These are phyloP conservation scores for Albula glossodonta DNA, from an alignment of 2,113 vertebrate genomes.

Conservation along the genomic window DNA sequence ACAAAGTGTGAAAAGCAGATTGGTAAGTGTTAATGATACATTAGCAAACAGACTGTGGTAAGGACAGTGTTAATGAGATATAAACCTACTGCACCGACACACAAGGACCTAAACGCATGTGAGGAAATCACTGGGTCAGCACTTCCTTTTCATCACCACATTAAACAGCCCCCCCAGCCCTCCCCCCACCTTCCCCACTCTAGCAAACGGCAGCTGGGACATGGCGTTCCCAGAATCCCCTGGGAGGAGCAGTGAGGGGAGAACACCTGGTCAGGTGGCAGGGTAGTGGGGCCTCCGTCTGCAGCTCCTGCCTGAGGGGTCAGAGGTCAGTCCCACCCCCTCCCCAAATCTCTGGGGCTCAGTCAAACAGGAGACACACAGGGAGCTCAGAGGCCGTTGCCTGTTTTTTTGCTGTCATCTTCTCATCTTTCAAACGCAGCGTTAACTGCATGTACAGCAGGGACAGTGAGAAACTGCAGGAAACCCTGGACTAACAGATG, in stretches of 20 bases:
- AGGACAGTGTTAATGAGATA: not conserved
- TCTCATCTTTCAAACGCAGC: not conserved
- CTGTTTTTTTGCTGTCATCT: slow-evolving; percentile 14
- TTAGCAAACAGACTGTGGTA: not conserved
- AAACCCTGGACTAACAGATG: not conserved
- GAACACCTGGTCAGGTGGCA: slow-evolving; percentile 44
- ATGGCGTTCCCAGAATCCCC: slow-evolving; percentile 42
- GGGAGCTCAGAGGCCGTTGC: slow-evolving; percentile 10
- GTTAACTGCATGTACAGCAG: not conserved
- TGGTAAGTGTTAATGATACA: not conserved
- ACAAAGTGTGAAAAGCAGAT: too few relatives aligned
- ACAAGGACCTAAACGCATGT: not conserved
- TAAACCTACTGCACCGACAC: not conserved
- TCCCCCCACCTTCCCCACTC: not conserved
- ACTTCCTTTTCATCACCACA: slow-evolving; percentile 18
- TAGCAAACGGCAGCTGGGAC: slow-evolving; percentile 55
- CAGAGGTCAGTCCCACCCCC: slow-evolving; percentile 44
- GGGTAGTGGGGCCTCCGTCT: slow-evolving; percentile 14
- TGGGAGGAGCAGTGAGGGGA: slow-evolving; percentile 29
- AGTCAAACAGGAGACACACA: slow-evolving; percentile 37
- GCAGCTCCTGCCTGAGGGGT: slow-evolving; percentile 28
- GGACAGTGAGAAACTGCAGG: not conserved
- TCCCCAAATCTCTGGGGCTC: slow-evolving; percentile 32
- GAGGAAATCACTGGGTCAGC: slow-evolving; percentile 21
- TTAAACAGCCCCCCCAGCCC: slow-evolving; percentile 8